Evolutionary conservation across 2,888 invertebrate genomes (phyloP), one percentile per base, ranked within the genome.

Genomic region (Scaptomyza flava): DNA sequence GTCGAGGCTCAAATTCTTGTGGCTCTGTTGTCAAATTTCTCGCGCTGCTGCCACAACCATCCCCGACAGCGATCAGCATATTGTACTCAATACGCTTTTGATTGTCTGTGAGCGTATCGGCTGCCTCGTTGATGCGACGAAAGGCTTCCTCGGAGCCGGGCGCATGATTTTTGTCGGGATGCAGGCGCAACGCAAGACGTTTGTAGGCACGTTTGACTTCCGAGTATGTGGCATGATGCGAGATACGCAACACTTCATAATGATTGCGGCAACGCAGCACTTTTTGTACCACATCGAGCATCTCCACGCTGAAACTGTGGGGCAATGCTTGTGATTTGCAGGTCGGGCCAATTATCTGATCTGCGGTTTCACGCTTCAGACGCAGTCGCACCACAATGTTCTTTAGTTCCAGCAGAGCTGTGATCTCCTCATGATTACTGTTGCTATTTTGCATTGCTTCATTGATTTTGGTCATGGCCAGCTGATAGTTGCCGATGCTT

Each of bases 151-250:
- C 94, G 54, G 96, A 95, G 7, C 96, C 96, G 0, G 96, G 96
- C 11, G 96, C 95, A 87, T 95, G 94, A 91, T 96, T 96, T 91
- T 97, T 96, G 89, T 96, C 96, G 1, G 96, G 96, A 92, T 96
- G 96, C 84, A 96, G 93, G 87, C 95, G 95, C n/a, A 96, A 91
- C 0, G 96, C 96, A 61, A 96, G 90, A 83, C 95, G 95, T 76
- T 95, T 94, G 84, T 96, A 96, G 54, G 94, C 94, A 76, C 95
- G 95, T 89, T 95, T 96, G 50, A 96, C 93, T 67, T 95, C 95
- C 58, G 93, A 93, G 71, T 95, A 95, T 0, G 94, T 94, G 11
- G 94, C 94, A 46, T 94, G 94, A 87, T 94, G 95, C 4, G 92
- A 92, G 6, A 96, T 93, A 6, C 94, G 94, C 68, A 96, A 92